These are phyloP conservation scores for Lasioglossum leucozonium DNA, from an alignment of 2,888 invertebrate genomes.

Conservation along the genomic window DNA sequence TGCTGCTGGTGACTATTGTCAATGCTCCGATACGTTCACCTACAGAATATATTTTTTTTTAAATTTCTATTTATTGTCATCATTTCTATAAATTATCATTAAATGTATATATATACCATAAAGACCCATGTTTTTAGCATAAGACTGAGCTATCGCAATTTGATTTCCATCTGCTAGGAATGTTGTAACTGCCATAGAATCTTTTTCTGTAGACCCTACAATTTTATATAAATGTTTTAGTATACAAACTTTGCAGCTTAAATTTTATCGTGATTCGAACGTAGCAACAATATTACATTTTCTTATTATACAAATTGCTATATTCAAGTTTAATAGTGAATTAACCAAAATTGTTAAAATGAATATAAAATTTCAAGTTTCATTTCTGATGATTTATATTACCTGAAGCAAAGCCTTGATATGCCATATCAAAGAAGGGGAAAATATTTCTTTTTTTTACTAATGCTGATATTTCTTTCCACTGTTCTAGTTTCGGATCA, in stretches of 20 bases:
- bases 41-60: constrained; percentile 73
- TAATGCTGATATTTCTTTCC: constrained; percentile 93
- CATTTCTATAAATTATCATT: neutral
- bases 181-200: constrained; percentile 94
- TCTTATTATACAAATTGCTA: neutral
- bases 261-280: neutral
- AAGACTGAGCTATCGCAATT: constrained; percentile 95
- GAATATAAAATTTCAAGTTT: neutral
- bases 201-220: constrained; percentile 91
- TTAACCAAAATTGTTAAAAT: neutral
- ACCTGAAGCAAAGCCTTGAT: constrained; percentile 97
- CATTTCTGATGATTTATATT: constrained; percentile 33
- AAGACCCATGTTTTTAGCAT: constrained; percentile 98
- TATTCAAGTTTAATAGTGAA: neutral
- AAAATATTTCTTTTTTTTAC: constrained; percentile 93
- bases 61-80: neutral
- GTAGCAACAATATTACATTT: neutral
- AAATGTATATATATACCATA: constrained; percentile 85
- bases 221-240: constrained; percentile 6
- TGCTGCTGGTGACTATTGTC: constrained; percentile 89
- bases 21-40: constrained; percentile 98
- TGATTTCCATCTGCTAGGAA: constrained; percentile 96
- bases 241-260: neutral
- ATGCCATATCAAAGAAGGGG: constrained; percentile 99
- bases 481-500: constrained; percentile 94